phyloP scores from a whole-genome alignment of 2,113 vertebrate species.

The Otolemur garnettii region DNA sequence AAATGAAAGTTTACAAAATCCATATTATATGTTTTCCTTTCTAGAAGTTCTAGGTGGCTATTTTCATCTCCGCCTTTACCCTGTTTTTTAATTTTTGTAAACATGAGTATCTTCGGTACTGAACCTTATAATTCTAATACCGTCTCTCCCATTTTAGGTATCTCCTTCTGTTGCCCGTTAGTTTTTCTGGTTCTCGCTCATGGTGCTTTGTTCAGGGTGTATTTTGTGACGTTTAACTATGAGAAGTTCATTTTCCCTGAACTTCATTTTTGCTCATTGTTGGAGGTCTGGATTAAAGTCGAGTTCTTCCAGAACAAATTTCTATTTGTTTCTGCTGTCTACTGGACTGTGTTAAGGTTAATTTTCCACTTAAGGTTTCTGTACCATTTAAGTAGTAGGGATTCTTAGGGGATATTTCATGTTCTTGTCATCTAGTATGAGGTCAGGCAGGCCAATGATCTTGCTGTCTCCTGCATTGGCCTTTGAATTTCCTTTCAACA shows the following conservation, averaged over 20 bases:
- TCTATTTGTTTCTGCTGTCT: conserved; percentile 40
- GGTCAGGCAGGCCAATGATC: background rate
- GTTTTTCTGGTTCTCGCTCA: conserved; percentile 34
- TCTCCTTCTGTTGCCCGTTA: background rate
- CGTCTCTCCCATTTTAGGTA: background rate
- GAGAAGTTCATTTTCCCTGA: conserved; percentile 43
- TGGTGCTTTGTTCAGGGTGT: conserved; percentile 22
- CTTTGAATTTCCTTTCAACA: background rate
- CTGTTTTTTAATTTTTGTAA: conserved; percentile 2
- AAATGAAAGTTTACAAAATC: background rate
- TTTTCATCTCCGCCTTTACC: background rate
- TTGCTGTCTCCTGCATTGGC: background rate
- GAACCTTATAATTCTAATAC: background rate
- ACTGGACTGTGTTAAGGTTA: background rate
- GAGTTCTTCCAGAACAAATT: conserved; percentile 35
- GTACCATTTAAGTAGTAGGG: background rate
- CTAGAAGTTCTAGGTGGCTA: conserved; percentile 23
- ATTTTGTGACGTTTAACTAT: conserved; percentile 35
- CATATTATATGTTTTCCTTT: conserved; percentile 24
- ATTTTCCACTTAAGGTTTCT: conserved; percentile 20
- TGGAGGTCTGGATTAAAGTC: conserved; percentile 30
- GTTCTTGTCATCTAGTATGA: background rate
- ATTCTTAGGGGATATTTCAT: background rate
- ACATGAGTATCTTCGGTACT: background rate
- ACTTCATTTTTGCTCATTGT: conserved; percentile 42